Evolutionary conservation across 2,797 vertebrate species (phyloP).

Genomic region (Mus spretus): DNA sequence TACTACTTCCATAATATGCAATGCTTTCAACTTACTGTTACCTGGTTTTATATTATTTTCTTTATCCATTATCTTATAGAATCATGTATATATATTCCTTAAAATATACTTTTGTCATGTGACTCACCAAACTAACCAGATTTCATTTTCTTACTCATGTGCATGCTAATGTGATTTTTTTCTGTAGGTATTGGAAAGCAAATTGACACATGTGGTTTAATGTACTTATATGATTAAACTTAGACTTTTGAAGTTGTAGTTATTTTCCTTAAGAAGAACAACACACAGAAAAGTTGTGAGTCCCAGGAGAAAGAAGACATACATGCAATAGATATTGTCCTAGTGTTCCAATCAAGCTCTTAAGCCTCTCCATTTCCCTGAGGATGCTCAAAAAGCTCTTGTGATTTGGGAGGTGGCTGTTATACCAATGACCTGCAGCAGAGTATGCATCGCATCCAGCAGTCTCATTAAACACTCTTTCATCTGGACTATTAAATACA

Average conservation of each 20-base stretch:
- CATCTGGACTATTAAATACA: not conserved
- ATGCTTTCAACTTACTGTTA: not conserved
- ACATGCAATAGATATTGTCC: not conserved
- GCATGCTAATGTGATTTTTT: not conserved
- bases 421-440: not conserved
- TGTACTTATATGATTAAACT: not conserved
- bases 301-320: not conserved
- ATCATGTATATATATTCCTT: not conserved
- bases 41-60: not conserved
- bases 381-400: not conserved
- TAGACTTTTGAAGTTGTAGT: not conserved
- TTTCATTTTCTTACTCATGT: not conserved
- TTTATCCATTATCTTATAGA: not conserved
- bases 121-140: not conserved
- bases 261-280: not conserved
- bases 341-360: not conserved
- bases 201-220: not conserved
- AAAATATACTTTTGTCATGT: not conserved
- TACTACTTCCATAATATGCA: not conserved
- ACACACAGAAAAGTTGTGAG: not conserved
- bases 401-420: not conserved
- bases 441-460: not conserved
- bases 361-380: not conserved
- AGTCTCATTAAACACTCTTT: not conserved
- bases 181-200: not conserved